Evolutionary conservation across 2,113 vertebrate species (phyloP), one percentile per base, ranked within the genome.

Genomic region (Ceuthmochares aereus): DNA sequence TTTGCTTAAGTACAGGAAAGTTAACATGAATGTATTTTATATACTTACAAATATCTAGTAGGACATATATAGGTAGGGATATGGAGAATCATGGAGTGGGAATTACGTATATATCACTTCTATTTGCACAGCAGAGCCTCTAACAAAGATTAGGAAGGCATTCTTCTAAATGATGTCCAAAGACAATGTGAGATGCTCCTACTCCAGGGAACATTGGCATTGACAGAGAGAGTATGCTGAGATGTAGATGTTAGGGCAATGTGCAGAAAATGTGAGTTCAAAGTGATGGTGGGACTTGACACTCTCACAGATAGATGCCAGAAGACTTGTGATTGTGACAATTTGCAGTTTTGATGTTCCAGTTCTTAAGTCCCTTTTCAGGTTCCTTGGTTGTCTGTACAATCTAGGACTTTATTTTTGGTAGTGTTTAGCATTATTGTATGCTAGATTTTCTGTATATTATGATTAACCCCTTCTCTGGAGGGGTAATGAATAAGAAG

Each of bases 311-410:
- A 13, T 11, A 34, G 64, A 36, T 78, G 40, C 42, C 36, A 42
- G 25, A 3, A 52, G 55, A 64, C 49, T 83, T 43, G 27, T 22
- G 58, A n/a, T 16, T 51, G 25, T 62, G 32, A 51, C 12, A 56
- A 36, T 32, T 23, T 45, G 32, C 23, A 17, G 14, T 42, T 84
- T 74, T 64, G 49, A 10, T 77, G 54, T 77, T 70, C 29, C 12
- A 26, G 36, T 32, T 91, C 27, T 67, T 32, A 77, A 42, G 18
- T 47, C 37, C 27, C 3, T 10, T 77, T 81, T 76, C n/a, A 36
- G 15, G 26, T 86, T 58, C 55, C 22, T 75, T 0, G 0, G 14
- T 22, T 4, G 0, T 30, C 22, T 75, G 64, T 58, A 45, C 54
- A 59, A 70, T 27, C 18, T 32, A 11, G 6, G 56, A 66, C 17